Evolutionary conservation across 2,113 vertebrate species (phyloP), one percentile per base, ranked within the genome.

Genomic region (Centropus bengalensis): DNA sequence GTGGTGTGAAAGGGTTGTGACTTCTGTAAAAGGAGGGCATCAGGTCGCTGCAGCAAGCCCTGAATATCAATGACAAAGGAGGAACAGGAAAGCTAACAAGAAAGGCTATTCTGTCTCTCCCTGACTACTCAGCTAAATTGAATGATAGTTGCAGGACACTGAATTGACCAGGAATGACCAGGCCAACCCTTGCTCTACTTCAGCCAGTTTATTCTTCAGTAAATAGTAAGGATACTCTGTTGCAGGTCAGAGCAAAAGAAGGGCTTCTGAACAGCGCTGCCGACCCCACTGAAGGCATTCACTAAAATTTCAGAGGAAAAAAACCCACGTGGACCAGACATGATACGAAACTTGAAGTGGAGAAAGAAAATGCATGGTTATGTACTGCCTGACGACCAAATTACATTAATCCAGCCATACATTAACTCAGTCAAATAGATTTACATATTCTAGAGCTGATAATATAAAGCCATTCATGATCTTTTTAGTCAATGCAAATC

Each of bases 1-100:
- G 85, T 66, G 62, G 74, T 54, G 49, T 60, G 55, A 67, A 94
- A 91, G 45, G 77, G 75, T 82, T 91, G 47, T 23, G 73, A 93
- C 95, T 91, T 70, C 52, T 82, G 59, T 38, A 67, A 76, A 92
- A 93, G 45, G 58, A 94, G 80, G 64, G 28, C 92, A 93, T 32
- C 7, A 17, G 78, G 86, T 91, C 91, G 76, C 64, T 67, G 60
- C 38, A 66, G 64, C 55, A 38, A 93, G 59, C n/a, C 28, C 67
- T 42, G 47, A 69, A 51, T 77, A 86, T 63, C 62, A 22, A 28
- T 55, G 51, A 71, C 82, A 85, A 44, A 51, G 42, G 38, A 91
- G 51, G 15, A 71, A 82, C 74, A 51, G 21, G 45, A 42, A 84
- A 70, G 21, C 59, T 74, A 38, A 30, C 3, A 26, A 59, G n/a